Evolutionary conservation across 2,888 invertebrate genomes (phyloP).

Genomic region (Harmothoe impar): DNA sequence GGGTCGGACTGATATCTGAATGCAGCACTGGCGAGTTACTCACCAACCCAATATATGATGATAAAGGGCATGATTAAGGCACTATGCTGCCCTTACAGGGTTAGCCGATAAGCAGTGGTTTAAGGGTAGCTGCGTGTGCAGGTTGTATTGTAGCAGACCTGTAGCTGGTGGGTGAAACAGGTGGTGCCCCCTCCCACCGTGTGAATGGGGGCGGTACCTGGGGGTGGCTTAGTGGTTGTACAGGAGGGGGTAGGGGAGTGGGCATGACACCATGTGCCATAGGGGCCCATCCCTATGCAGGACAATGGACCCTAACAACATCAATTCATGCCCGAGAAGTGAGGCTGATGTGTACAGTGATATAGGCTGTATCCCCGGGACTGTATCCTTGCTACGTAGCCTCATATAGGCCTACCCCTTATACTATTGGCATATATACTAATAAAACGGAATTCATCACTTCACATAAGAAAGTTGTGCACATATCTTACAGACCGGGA

Average conservation of each 20-base stretch:
- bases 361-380: not conserved
- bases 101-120: no score
- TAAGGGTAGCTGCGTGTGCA: not conserved
- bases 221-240: not conserved
- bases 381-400: no score
- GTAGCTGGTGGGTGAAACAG: slow-evolving; percentile 24
- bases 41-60: no score
- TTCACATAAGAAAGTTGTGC: not conserved
- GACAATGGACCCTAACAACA: not conserved
- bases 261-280: not conserved
- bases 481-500: not conserved
- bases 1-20: no score
- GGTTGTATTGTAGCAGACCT: not conserved
- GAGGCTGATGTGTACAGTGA: not conserved
- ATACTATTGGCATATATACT: no score
- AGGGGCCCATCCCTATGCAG: not conserved
- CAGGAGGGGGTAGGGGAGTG: not conserved
- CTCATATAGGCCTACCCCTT: no score
- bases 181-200: not conserved
- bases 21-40: no score
- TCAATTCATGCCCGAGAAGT: not conserved
- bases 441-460: not conserved
- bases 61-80: no score
- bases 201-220: slow-evolving; percentile 30
- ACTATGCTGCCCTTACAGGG: no score